Base-by-base conservation (phyloP, 2,113 vertebrate genomes). In the Miniopterus natalensis region DNA sequence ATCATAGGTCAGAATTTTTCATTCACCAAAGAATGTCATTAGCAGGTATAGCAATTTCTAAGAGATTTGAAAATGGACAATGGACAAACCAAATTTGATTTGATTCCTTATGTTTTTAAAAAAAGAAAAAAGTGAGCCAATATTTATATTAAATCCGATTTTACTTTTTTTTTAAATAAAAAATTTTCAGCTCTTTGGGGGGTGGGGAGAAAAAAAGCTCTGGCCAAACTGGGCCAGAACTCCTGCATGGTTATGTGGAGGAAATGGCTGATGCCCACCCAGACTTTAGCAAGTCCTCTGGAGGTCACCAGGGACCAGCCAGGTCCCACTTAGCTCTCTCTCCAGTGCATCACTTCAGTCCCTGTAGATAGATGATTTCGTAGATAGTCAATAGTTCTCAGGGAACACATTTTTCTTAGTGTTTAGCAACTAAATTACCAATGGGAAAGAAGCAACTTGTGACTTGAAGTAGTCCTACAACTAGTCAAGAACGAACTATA, bases 61-160 rank as follows among this genome's bases (percentile, higher is more conserved):
- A 75, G 45, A 75, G 11, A 42, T 42, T 4, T 63, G 47, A 75
- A 74, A 88, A 63, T 7, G 6, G 17, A 79, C 18, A 29, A 66
- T 36, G 17, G 2, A 45, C 8, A 31, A 85, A 81, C 20, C 68
- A 73, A 90, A 93, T 92, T 8, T 53, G 51, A 57, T 66, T 18
- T 84, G 31, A 57, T 55, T 49, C 9, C 27, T 31, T 66, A 11
- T 66, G 40, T 65, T 93, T 95, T 93, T 95, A 55, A 31, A 74
- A 80, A 45, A 47, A 4, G 18, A 68, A 70, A 68, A 65, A 78
- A 42, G 55, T 21, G 13, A 84, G 45, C 4, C 40, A 84, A 53
- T 80, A 59, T 66, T 81, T 85, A 86, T 29, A 61, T 81, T 61
- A 94, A 89, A 83, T 59, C 47, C 84, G 25, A 23, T 78, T 96